A percentile compares a stretch with the other conserved stretches of the same genome.
Evolutionary conservation across 2,888 invertebrate species (phyloP).

Genomic region (Clostera curtula): DNA sequence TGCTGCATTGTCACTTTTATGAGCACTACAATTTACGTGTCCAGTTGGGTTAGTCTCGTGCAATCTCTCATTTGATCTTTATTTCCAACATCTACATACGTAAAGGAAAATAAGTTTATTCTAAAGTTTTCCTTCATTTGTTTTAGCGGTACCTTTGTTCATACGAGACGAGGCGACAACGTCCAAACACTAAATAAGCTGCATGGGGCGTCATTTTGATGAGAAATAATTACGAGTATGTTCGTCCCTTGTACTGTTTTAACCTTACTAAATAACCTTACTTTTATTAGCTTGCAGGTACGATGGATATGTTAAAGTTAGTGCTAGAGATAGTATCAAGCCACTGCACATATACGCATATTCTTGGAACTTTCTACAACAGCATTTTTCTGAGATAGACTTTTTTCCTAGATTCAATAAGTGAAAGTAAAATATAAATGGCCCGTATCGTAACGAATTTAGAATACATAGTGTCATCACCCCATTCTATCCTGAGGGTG

Average conservation of each 20-base stretch:
- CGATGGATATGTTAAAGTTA: no score
- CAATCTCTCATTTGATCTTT: conserved; percentile 28
- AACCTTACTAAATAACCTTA: conserved; percentile 63
- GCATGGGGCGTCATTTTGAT: conserved; percentile 64
- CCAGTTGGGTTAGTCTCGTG: conserved; percentile 23
- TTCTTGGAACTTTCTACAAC: no score
- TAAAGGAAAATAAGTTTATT: conserved; percentile 35
- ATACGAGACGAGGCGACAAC: no score
- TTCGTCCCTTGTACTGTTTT: conserved; percentile 54
- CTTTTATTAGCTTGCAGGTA: conserved; percentile 66
- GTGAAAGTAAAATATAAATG: no score
- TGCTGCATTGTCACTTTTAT: conserved; percentile 27
- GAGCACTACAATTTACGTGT: conserved; percentile 22
- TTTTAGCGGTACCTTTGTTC: conserved; percentile 47
- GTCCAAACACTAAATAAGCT: conserved; percentile 59
- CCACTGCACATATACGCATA: no score
- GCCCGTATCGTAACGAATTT: no score
- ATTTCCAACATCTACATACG: conserved; percentile 27
- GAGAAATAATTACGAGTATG: conserved; percentile 69
- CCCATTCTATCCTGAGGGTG: no score
- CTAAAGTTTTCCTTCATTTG: conserved; percentile 33
- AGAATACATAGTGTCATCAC: no score
- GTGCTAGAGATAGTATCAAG: no score
- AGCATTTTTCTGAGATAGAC: no score
- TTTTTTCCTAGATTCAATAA: no score